phyloP scores from a whole-genome alignment of 2,113 vertebrate genomes.

The Scortum barcoo region DNA sequence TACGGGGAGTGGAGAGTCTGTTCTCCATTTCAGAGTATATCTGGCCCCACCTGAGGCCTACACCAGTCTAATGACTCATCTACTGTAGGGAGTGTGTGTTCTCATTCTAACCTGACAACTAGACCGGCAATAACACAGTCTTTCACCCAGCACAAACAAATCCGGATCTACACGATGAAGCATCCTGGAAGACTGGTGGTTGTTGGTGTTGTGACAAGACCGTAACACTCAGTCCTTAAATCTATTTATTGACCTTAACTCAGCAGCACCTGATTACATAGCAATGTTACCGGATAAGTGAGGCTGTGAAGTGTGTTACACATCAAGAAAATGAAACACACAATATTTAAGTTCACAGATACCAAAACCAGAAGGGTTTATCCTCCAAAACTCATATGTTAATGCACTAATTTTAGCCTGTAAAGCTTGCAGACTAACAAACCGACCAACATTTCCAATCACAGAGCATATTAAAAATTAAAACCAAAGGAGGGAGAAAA shows the following conservation, averaged over 20 bases:
- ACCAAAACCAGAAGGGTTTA: neutral
- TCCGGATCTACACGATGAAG: neutral
- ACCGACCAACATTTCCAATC: too few species aligned
- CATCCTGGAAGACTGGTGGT: constrained; percentile 7
- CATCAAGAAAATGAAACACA: neutral
- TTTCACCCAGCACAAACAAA: constrained; percentile 15
- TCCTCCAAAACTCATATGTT: neutral
- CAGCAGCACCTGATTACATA: neutral
- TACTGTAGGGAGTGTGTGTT: neutral
- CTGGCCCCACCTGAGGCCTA: constrained; percentile 27
- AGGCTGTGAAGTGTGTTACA: neutral
- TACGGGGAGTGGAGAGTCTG: neutral
- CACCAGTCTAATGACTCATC: constrained; percentile 45
- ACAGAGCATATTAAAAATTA: too few species aligned
- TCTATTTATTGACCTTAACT: neutral
- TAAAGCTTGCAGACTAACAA: too few species aligned
- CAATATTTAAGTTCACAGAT: neutral
- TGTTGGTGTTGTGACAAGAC: too few species aligned
- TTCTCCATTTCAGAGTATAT: neutral
- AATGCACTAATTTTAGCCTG: too few species aligned
- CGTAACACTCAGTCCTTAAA: neutral
- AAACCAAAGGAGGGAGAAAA: too few species aligned
- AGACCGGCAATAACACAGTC: neutral
- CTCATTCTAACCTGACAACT: constrained; percentile 1
- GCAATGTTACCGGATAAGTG: neutral